A percentile compares a stretch with the other conserved stretches of the same genome.
Conservation (phyloP, 2,888 invertebrate genomes). For the Prosopocoilus inquinatus region DNA sequence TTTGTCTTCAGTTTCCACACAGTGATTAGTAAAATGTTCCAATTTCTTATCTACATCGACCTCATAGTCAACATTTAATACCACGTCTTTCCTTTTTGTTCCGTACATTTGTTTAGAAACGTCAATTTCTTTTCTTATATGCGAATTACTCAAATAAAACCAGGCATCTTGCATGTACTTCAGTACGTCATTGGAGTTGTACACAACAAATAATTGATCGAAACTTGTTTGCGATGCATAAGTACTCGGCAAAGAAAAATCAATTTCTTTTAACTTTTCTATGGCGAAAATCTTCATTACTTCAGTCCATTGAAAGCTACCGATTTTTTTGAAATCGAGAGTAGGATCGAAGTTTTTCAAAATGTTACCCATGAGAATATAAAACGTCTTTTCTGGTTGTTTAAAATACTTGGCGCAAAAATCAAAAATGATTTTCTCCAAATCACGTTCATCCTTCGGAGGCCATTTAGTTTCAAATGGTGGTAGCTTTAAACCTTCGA, state of each 20-base stretch:
- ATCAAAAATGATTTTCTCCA: constrained; percentile 53
- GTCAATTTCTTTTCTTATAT: constrained; percentile 50
- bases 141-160: constrained; percentile 55
- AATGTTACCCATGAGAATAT: constrained; percentile 50
- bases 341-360: constrained; percentile 49
- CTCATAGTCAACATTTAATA: constrained; percentile 16
- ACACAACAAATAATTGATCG: constrained; percentile 53
- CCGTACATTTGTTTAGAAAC: neutral
- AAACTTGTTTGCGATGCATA: constrained; percentile 38
- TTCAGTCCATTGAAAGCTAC: constrained; percentile 55
- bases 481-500: constrained; percentile 59
- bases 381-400: constrained; percentile 54
- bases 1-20: constrained; percentile 13
- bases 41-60: constrained; percentile 28
- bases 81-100: constrained; percentile 11
- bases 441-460: constrained; percentile 47
- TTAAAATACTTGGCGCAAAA: constrained; percentile 56
- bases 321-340: constrained; percentile 49
- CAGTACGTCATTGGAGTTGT: constrained; percentile 56
- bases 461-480: constrained; percentile 51
- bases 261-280: constrained; percentile 55
- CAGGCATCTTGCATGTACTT: constrained; percentile 58
- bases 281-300: constrained; percentile 56
- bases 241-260: constrained; percentile 38
- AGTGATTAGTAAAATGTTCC: constrained; percentile 14